Base-by-base conservation (phyloP, 2,888 invertebrate species). In the Drosophila greeni region DNA sequence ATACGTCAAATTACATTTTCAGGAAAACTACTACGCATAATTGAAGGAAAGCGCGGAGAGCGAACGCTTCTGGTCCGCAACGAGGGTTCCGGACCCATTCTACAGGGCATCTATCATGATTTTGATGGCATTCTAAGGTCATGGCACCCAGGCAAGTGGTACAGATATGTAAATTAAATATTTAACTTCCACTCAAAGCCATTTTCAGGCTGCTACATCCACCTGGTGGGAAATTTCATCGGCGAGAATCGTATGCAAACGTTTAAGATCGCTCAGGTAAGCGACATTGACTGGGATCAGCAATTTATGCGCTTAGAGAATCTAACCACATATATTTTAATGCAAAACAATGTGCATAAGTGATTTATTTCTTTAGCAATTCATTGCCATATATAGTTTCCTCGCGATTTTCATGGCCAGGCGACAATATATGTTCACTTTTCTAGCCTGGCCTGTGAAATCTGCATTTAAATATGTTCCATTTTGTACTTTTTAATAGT, bases 101-200 rank as follows among this genome's bases (percentile, higher is more conserved):
- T 88, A 1, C 87, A 87, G 65, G 84, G 84, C 7, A 74, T 87
- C 34, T 88, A 76, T 53, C 85, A 85, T 51, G 88, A 88, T 62
- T 87, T 87, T 23, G 72, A 85, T 5, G 72, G 67, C 2, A 69
- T 76, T 31, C 42, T 86, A 5, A 54, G 56, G 7, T n/a, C 47
- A 1, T 36, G 68, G 12, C 52, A n/a, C 6, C 49, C 54, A 52
- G 82, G 82, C 23, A 75, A 70, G 64, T 6, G 34, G 3, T 9
- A 20, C 1, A 16, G 2, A 23, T 5, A 7, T 9, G 1, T 8
- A n/a, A 16, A 29, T n/a, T 11, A 7, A n/a, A 14, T 16, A 8
- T 8, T 49, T 9, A 16, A 51, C 2, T n/a, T 31, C 1, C 7
- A 23, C 0, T 16, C 3, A 6, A 14, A 9, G 20, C 16, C 29